These are phyloP conservation scores for Ornithoptera priamus DNA, from an alignment of 2,888 invertebrate species.

Conservation along the genomic window DNA sequence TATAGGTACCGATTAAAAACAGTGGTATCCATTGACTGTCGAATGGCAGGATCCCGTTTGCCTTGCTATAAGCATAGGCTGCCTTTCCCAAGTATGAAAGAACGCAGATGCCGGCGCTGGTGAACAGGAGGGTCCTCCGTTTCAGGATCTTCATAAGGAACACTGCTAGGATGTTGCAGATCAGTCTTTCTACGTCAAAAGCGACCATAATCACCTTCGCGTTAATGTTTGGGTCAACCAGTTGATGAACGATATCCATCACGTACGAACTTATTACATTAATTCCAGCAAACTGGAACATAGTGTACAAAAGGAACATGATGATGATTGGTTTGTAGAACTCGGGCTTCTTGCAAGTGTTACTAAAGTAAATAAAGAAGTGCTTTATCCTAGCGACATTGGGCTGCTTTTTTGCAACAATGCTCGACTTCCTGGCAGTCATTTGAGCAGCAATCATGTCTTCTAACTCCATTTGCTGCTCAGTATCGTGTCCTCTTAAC, in stretches of 20 bases:
- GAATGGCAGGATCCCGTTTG: conserved; percentile 50
- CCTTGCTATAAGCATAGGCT: conserved; percentile 60
- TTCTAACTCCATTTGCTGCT: conserved; percentile 67
- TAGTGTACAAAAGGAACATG: conserved; percentile 82
- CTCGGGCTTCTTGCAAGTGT: conserved; percentile 65
- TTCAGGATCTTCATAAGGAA: conserved; percentile 80
- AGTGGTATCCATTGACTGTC: conserved; percentile 74
- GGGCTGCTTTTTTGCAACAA: conserved; percentile 47
- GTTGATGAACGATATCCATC: conserved; percentile 80
- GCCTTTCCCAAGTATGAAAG: conserved; percentile 79
- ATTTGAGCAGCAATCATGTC: conserved; percentile 69
- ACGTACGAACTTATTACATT: conserved; percentile 86
- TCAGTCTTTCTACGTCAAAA: conserved; percentile 81
- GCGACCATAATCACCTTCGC: conserved; percentile 82
- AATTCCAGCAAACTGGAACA: conserved; percentile 85
- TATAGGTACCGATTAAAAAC: conserved; percentile 75
- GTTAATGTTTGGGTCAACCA: conserved; percentile 81
- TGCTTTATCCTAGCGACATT: conserved; percentile 43
- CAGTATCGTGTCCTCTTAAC: conserved; percentile 65
- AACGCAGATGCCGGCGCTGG: conserved; percentile 80
- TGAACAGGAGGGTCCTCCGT: conserved; percentile 80
- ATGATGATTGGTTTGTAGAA: conserved; percentile 82
- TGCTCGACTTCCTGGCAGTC: conserved; percentile 56
- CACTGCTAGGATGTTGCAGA: conserved; percentile 82
- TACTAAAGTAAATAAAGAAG: conserved; percentile 48